Evolutionary conservation across 1,140 invertebrate species (phyloP).

Genomic region (Hormaphis cornu): DNA sequence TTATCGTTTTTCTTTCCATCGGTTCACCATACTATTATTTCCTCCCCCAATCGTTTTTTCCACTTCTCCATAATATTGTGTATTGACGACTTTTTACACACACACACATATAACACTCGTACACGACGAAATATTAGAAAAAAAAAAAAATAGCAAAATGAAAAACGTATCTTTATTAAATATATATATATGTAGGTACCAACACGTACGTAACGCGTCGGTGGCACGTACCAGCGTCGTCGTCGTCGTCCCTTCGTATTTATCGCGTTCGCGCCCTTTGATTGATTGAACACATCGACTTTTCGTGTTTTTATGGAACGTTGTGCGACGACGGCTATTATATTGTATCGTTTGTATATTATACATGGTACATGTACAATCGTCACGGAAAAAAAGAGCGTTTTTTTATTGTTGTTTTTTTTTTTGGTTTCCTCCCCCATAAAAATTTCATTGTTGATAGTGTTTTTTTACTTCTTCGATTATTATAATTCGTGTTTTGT

Average conservation of each 20-base stretch:
- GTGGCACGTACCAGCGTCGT: not conserved
- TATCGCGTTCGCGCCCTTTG: constrained; percentile 7
- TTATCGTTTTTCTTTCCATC: constrained; percentile 18
- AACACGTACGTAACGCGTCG: not conserved
- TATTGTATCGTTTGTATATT: too few relatives aligned
- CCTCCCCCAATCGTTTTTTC: not conserved
- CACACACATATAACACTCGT: not conserved
- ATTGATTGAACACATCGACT: not conserved
- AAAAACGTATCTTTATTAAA: not conserved
- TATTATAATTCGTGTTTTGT: too few relatives aligned
- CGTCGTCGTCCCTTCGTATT: not conserved
- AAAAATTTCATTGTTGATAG: too few relatives aligned
- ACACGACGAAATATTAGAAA: constrained; percentile 1
- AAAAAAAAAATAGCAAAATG: constrained; percentile 9
- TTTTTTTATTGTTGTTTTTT: too few relatives aligned
- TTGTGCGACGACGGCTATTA: too few relatives aligned
- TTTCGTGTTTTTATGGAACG: too few relatives aligned
- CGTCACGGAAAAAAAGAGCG: too few relatives aligned
- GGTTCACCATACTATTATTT: constrained; percentile 4
- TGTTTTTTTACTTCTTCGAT: too few relatives aligned
- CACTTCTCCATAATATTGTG: too few relatives aligned
- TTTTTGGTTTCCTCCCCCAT: too few relatives aligned
- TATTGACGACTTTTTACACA: not conserved
- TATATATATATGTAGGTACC: not conserved
- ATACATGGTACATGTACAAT: too few relatives aligned